These are phyloP conservation scores for Oscheius sp. DNA, from an alignment of 2,888 invertebrate species.

Conservation along the genomic window DNA sequence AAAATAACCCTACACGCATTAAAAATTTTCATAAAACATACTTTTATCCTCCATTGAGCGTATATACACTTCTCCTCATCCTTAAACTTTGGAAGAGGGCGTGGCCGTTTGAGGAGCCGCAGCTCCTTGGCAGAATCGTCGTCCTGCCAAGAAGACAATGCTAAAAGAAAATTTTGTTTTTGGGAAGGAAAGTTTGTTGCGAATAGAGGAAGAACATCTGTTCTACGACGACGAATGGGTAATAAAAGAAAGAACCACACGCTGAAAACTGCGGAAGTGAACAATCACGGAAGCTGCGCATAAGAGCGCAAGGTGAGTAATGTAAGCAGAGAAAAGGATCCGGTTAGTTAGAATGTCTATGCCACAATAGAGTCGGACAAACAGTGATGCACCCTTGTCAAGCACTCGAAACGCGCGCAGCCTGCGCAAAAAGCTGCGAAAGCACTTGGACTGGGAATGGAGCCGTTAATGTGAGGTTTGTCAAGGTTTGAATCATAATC, in stretches of 20 bases:
- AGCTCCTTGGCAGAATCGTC: slow-evolving; percentile 33
- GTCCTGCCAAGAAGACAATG: slow-evolving; percentile 17
- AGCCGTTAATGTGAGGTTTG: slow-evolving; percentile 22
- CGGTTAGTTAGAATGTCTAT: slow-evolving; percentile 26
- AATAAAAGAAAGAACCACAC: neutral
- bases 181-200: neutral
- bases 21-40: slow-evolving; percentile 11
- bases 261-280: neutral
- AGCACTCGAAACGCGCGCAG: slow-evolving; percentile 31
- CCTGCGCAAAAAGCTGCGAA: slow-evolving; percentile 28
- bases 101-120: slow-evolving; percentile 52
- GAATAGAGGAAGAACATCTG: slow-evolving; percentile 8
- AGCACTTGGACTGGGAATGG: slow-evolving; percentile 24
- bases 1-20: slow-evolving; percentile 39
- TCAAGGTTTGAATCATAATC: slow-evolving; percentile 1
- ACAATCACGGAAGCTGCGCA: neutral
- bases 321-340: slow-evolving; percentile 19
- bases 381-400: slow-evolving; percentile 29
- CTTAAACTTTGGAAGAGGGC: slow-evolving; percentile 50
- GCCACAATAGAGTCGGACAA: slow-evolving; percentile 30
- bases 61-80: slow-evolving; percentile 55
- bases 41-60: slow-evolving; percentile 57
- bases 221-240: neutral
- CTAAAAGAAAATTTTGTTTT: neutral
- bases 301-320: slow-evolving; percentile 16